Percentiles rank a stretch among this genome's conserved stretches.
These are phyloP conservation scores for Lepisosteus osseus DNA, from an alignment of 2,113 vertebrate species.

Conservation along the genomic window DNA sequence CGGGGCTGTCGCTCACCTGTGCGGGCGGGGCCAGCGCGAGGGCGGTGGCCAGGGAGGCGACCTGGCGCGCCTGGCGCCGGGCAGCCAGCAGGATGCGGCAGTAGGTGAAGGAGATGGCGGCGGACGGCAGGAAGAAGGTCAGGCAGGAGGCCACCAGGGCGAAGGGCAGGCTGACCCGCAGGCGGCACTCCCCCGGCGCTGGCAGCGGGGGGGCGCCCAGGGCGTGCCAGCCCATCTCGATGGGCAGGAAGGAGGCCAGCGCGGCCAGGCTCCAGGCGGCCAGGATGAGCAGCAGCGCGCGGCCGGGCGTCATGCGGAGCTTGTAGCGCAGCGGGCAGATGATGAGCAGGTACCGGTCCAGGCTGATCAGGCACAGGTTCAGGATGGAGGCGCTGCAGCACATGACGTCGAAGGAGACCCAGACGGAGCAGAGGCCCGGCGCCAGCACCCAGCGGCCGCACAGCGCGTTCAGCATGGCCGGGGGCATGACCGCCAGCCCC, in stretches of 20 bases:
- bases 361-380: conserved; percentile 93
- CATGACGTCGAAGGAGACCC: conserved; percentile 95
- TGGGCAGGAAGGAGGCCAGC: conserved; percentile 87
- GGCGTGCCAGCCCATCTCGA: conserved; percentile 92
- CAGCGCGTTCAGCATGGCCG: conserved; percentile 90
- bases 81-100: conserved; percentile 88
- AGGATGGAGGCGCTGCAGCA: conserved; percentile 97
- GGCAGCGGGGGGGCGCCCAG: conserved; percentile 53
- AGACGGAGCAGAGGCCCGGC: conserved; percentile 80
- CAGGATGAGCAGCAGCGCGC: conserved; percentile 79
- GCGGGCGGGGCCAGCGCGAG: conserved; percentile 55
- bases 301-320: conserved; percentile 83
- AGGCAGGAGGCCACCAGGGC: conserved; percentile 87
- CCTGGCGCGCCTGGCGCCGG: conserved; percentile 81
- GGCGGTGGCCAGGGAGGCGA: conserved; percentile 78
- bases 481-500: conserved; percentile 95
- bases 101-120: conserved; percentile 95
- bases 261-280: conserved; percentile 86
- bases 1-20: conserved; percentile 61
- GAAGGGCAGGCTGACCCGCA: conserved; percentile 85
- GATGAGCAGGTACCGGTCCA: conserved; percentile 94
- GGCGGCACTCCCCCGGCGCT: conserved; percentile 76
- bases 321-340: conserved; percentile 92
- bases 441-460: conserved; percentile 87
- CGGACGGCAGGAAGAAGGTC: conserved; percentile 90